phyloP scores from a whole-genome alignment of 1,140 invertebrate genomes.

The Drosophila bocqueti region DNA sequence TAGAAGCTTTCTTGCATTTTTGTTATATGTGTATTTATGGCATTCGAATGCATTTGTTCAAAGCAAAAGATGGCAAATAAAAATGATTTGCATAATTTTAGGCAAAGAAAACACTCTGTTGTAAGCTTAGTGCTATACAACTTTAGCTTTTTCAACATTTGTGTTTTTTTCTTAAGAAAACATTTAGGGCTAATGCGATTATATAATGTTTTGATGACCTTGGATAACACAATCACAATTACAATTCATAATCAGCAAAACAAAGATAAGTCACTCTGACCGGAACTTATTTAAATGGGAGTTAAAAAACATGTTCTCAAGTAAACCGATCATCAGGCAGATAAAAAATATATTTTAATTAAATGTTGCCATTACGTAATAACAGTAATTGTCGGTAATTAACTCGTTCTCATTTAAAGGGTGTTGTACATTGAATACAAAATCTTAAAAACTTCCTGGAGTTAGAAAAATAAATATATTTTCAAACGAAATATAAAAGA shows the following conservation, averaged over 20 bases:
- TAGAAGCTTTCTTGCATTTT: neutral
- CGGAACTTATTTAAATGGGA: constrained; percentile 17
- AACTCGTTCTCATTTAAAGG: neutral
- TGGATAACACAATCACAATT: neutral
- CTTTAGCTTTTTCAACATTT: too few species aligned
- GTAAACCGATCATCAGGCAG: neutral
- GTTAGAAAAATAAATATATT: neutral
- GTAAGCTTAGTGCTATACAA: constrained; percentile 7
- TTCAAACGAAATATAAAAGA: neutral
- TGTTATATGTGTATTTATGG: too few species aligned
- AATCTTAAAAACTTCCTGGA: neutral
- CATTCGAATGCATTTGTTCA: neutral
- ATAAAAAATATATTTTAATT: constrained; percentile 5
- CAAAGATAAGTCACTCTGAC: neutral
- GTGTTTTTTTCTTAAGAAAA: neutral
- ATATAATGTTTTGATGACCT: constrained; percentile 15
- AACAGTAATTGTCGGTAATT: neutral
- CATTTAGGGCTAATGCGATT: constrained; percentile 4
- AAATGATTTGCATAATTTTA: neutral
- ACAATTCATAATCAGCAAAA: neutral
- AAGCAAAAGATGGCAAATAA: neutral
- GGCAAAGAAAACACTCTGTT: neutral
- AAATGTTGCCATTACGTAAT: constrained; percentile 7
- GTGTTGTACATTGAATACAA: neutral
- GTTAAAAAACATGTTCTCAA: constrained; percentile 17